A percentile compares a stretch with the other conserved stretches of the same genome.
Evolutionary conservation across 2,888 invertebrate genomes (phyloP).

Genomic region (Alcis repandata): DNA sequence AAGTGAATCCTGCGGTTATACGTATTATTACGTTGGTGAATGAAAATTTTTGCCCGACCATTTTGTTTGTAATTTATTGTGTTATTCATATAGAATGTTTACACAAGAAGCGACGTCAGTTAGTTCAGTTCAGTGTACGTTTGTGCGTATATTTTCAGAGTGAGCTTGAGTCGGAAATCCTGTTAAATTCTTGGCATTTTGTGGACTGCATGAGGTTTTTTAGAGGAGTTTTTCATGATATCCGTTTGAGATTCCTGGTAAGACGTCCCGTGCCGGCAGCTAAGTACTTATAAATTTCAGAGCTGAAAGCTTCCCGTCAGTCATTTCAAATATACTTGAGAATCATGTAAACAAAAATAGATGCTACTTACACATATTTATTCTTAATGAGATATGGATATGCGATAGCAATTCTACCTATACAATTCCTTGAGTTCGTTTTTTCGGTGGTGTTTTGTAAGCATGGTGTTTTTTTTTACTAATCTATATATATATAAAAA

Average conservation of each 20-base stretch:
- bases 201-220: background rate
- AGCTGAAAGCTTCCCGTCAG: slow-evolving; percentile 4
- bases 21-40: background rate
- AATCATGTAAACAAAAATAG: background rate
- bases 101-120: slow-evolving; percentile 1
- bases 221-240: slow-evolving; percentile 7
- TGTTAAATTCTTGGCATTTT: slow-evolving; percentile 21
- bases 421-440: no score
- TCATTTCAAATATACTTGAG: background rate
- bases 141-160: background rate
- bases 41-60: background rate
- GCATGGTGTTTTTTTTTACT: no score
- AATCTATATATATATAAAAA: no score
- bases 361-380: background rate
- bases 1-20: background rate
- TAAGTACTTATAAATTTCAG: slow-evolving; percentile 1
- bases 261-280: background rate
- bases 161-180: slow-evolving; percentile 24
- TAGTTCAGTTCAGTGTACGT: no score
- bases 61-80: slow-evolving; percentile 2
- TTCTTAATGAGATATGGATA: background rate
- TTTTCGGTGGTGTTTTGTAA: no score
- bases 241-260: slow-evolving; percentile 10
- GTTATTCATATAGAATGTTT: background rate
- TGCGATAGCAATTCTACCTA: no score